Evolutionary conservation across 2,797 vertebrate species (phyloP).

Genomic region (Peromyscus melanophrys): DNA sequence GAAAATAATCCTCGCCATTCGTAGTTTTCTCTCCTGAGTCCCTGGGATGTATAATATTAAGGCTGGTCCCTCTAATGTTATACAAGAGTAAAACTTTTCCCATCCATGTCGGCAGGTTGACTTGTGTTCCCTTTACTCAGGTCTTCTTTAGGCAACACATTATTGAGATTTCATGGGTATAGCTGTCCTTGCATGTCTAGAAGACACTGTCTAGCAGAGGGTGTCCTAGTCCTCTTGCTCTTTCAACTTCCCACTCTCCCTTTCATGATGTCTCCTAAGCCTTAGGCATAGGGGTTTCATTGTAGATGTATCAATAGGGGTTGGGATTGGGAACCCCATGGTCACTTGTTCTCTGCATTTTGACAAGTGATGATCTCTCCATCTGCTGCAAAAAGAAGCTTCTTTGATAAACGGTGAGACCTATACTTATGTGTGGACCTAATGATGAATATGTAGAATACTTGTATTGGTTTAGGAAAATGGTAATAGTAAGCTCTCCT

Average conservation of each 20-base stretch:
- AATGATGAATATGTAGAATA: background rate
- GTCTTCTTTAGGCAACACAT: background rate
- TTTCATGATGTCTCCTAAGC: background rate
- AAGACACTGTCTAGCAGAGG: background rate
- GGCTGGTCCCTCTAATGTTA: too few species aligned
- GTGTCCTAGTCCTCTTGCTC: background rate
- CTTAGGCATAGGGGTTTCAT: background rate
- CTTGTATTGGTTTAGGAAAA: background rate
- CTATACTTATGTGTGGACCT: background rate
- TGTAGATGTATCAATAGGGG: too few species aligned
- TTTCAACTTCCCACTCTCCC: too few species aligned
- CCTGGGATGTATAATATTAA: too few species aligned
- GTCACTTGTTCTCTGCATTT: background rate
- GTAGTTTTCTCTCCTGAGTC: too few species aligned
- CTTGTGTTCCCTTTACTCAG: too few species aligned
- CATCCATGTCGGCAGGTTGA: too few species aligned
- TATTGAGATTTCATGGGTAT: background rate
- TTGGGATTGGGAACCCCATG: background rate
- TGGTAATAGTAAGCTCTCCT: background rate
- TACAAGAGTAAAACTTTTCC: background rate
- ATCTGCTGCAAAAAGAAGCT: background rate
- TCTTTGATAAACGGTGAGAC: background rate
- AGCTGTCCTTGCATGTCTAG: background rate
- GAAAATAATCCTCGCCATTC: accelerated
- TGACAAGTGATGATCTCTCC: too few species aligned